These are phyloP conservation scores for Drosophila hamatofila DNA, from an alignment of 2,888 invertebrate species.

Conservation along the genomic window DNA sequence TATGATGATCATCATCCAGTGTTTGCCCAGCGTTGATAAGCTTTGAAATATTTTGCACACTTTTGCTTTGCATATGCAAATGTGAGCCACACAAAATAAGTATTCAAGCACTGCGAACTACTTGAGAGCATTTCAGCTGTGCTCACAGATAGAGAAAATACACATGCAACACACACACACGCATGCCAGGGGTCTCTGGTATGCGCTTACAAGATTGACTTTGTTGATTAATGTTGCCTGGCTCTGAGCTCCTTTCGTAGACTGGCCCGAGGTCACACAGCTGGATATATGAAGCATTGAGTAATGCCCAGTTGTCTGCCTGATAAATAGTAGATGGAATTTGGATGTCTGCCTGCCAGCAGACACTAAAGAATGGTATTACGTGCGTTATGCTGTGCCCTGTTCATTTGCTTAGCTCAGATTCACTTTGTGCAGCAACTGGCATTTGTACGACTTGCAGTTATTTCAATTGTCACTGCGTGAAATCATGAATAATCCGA, in stretches of 20 bases:
- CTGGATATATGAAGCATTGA: constrained; percentile 38
- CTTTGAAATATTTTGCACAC: constrained; percentile 60
- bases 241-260: constrained; percentile 11
- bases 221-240: constrained; percentile 67
- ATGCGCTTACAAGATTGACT: constrained; percentile 64
- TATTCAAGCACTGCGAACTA: constrained; percentile 17
- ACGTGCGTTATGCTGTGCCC: constrained; percentile 10
- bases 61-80: constrained; percentile 52
- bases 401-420: constrained; percentile 8
- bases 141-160: constrained; percentile 19
- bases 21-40: constrained; percentile 65
- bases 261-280: constrained; percentile 32
- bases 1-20: constrained; percentile 17
- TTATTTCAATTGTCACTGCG: not conserved
- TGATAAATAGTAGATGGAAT: constrained; percentile 14
- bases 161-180: constrained; percentile 5
- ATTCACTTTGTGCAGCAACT: constrained; percentile 1
- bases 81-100: constrained; percentile 34
- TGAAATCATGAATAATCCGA: not conserved
- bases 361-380: constrained; percentile 15
- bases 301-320: constrained; percentile 25
- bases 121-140: constrained; percentile 18
- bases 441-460: not conserved
- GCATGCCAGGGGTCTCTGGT: constrained; percentile 22
- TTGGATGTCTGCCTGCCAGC: not conserved